Percentiles rank a stretch among this genome's conserved stretches.
phyloP scores from a whole-genome alignment of 2,888 invertebrate species.

The Scaptomyza parva region DNA sequence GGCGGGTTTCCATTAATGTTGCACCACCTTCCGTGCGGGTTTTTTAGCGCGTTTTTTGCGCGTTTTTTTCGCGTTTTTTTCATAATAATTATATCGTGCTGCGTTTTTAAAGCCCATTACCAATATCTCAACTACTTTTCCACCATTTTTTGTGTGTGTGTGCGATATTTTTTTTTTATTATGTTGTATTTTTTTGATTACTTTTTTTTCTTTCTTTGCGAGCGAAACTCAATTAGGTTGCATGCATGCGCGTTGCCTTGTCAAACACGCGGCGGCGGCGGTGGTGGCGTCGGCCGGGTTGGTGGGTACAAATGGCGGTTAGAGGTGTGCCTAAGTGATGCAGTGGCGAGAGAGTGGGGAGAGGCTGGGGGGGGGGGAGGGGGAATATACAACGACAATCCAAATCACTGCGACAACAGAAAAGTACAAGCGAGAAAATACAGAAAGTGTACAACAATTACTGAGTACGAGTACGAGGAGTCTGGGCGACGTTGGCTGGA shows the following conservation, averaged over 20 bases:
- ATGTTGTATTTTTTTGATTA: not conserved
- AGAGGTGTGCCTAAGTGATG: not conserved
- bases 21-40: slow-evolving; percentile 38
- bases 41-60: slow-evolving; percentile 4
- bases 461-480: slow-evolving; percentile 12
- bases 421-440: slow-evolving; percentile 73
- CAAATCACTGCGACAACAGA: slow-evolving; percentile 78
- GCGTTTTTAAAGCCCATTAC: slow-evolving; percentile 38
- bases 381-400: slow-evolving; percentile 59
- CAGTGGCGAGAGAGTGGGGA: no score
- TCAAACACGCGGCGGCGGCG: slow-evolving; percentile 69
- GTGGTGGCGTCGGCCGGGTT: not conserved
- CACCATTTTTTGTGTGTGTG: slow-evolving; percentile 16
- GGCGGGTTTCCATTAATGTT: slow-evolving; percentile 50
- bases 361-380: no score
- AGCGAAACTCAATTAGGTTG: slow-evolving; percentile 76
- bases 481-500: not conserved
- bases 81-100: slow-evolving; percentile 41
- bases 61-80: not conserved
- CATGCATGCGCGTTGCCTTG: slow-evolving; percentile 74
- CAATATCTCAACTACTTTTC: slow-evolving; percentile 33
- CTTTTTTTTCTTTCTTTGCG: slow-evolving; percentile 20
- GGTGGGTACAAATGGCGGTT: not conserved
- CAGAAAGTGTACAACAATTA: slow-evolving; percentile 73
- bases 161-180: no score